Evolutionary conservation across 2,888 invertebrate genomes (phyloP).

Genomic region (Caprella mutica): DNA sequence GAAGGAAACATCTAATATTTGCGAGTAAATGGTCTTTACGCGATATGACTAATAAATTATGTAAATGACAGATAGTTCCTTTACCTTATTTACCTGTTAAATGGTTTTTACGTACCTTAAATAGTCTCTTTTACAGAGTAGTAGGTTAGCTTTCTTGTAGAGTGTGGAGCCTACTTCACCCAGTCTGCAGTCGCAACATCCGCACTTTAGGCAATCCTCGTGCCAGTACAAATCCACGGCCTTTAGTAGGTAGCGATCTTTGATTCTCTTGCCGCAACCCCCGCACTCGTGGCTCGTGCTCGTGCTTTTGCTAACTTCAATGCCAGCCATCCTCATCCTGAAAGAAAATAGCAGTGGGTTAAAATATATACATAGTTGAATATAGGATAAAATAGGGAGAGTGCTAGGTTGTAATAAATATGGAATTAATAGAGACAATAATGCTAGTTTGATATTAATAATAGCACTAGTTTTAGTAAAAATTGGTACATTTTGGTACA

Average conservation of each 20-base stretch:
- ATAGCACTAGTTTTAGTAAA: no score
- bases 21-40: no score
- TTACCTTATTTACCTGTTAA: neutral
- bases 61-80: no score
- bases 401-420: no score
- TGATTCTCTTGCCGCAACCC: conserved; percentile 74
- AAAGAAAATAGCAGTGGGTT: neutral
- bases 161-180: conserved; percentile 84
- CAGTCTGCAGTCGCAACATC: conserved; percentile 80
- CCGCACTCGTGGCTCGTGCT: conserved; percentile 56
- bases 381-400: no score
- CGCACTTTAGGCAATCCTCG: conserved; percentile 84
- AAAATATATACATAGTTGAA: no score
- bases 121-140: conserved; percentile 83
- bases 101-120: conserved; percentile 54
- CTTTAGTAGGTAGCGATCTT: conserved; percentile 70
- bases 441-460: no score
- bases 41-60: no score
- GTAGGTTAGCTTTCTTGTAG: conserved; percentile 79
- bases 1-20: neutral
- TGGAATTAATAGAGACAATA: no score
- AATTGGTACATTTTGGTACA: no score
- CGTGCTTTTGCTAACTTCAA: conserved; percentile 23
- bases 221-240: conserved; percentile 86
- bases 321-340: conserved; percentile 32